phyloP scores from a whole-genome alignment of 2,113 vertebrate genomes.

The Oryzias javanicus region DNA sequence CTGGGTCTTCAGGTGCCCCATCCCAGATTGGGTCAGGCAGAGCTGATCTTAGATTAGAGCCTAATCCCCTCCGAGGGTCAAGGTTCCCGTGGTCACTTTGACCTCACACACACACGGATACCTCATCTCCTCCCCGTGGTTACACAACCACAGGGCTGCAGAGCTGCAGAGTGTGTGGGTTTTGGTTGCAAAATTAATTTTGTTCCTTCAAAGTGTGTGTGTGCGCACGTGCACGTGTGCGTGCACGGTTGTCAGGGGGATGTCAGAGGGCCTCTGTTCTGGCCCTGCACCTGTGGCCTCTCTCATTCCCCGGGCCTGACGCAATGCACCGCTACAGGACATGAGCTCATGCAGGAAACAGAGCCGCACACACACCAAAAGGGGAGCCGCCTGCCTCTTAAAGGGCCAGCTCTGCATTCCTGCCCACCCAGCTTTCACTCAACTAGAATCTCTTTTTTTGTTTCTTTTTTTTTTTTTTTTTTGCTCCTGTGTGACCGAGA shows the following conservation, averaged over 20 bases:
- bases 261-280: constrained; percentile 74
- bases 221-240: background rate
- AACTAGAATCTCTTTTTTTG: constrained; percentile 41
- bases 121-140: constrained; percentile 45
- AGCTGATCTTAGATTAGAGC: constrained; percentile 71
- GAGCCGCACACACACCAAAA: constrained; percentile 69
- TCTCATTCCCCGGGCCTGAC: constrained; percentile 83
- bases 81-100: constrained; percentile 58
- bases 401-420: constrained; percentile 72
- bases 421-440: constrained; percentile 55
- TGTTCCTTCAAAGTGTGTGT: constrained; percentile 7
- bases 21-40: constrained; percentile 67
- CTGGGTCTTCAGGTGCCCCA: constrained; percentile 2
- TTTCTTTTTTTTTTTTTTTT: constrained; percentile 22
- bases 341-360: constrained; percentile 87
- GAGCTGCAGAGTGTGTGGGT: constrained; percentile 26
- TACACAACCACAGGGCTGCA: constrained; percentile 52
- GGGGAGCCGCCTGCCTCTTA: constrained; percentile 77
- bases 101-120: constrained; percentile 12
- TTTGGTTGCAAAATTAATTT: constrained; percentile 33
- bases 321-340: constrained; percentile 83
- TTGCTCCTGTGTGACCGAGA: constrained; percentile 40
- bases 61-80: constrained; percentile 67
- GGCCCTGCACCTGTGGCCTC: constrained; percentile 80
- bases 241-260: constrained; percentile 50